Evolutionary conservation across 2,113 vertebrate species (phyloP).

Genomic region (Oceanites oceanicus): DNA sequence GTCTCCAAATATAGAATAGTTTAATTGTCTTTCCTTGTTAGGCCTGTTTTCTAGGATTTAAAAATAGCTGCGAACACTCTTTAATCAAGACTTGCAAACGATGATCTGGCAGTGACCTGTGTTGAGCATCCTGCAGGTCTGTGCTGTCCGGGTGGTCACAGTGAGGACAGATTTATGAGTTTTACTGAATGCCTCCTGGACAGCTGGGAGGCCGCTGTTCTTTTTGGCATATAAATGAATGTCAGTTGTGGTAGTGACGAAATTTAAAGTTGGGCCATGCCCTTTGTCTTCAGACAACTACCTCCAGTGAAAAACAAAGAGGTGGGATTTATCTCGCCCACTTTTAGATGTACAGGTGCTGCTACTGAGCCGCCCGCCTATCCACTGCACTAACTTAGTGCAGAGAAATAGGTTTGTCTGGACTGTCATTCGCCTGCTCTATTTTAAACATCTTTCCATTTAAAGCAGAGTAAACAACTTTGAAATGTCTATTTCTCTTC

Average conservation of each 20-base stretch:
- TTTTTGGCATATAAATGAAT: neutral
- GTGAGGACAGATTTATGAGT: neutral
- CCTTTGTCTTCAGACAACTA: neutral
- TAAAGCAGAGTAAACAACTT: neutral
- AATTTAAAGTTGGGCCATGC: neutral
- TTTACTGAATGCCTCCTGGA: neutral
- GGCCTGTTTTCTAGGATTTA: conserved; percentile 16
- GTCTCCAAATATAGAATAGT: neutral
- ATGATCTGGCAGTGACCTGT: neutral
- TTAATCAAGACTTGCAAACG: neutral
- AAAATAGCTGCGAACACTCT: conserved; percentile 17
- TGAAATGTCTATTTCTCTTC: neutral
- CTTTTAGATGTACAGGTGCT: neutral
- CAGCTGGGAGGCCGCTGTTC: neutral
- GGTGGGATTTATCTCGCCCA: neutral
- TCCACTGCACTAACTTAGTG: too few species aligned
- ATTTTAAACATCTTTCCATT: neutral
- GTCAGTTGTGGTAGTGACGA: neutral
- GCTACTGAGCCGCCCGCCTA: neutral
- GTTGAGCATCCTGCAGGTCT: neutral
- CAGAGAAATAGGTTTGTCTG: neutral
- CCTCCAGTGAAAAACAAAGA: neutral
- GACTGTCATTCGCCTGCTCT: neutral
- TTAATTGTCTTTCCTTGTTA: conserved; percentile 44
- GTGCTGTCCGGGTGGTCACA: neutral